Evolutionary conservation across 2,888 invertebrate species (phyloP).

Genomic region (Scaptomyza reducta): DNA sequence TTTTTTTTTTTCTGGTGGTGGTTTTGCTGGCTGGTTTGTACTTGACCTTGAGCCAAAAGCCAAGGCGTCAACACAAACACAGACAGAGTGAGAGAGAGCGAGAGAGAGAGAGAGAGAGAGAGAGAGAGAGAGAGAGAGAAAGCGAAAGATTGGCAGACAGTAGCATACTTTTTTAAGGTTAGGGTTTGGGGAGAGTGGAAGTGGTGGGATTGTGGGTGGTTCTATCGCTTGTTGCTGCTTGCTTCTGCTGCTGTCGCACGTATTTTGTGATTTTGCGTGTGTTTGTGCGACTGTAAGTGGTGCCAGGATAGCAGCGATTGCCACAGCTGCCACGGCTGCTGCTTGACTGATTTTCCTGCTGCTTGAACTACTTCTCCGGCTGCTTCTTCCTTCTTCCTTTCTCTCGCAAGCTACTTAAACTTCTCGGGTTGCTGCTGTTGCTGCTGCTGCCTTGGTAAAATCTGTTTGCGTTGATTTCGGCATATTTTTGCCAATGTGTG

Average conservation of each 20-base stretch:
- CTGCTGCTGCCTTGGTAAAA: constrained; percentile 65
- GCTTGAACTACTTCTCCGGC: neutral
- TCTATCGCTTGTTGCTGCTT: constrained; percentile 8
- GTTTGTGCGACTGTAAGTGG: constrained; percentile 69
- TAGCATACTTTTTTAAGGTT: constrained; percentile 49
- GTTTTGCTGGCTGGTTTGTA: constrained; percentile 60
- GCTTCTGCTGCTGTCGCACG: constrained; percentile 4
- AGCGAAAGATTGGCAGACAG: constrained; percentile 7
- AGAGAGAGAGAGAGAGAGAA: neutral
- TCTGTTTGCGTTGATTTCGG: constrained; percentile 81
- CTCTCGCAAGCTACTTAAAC: constrained; percentile 37
- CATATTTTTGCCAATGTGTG: constrained; percentile 71
- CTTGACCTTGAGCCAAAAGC: constrained; percentile 76
- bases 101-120: neutral
- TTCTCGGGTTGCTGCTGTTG: constrained; percentile 15
- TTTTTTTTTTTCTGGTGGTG: constrained; percentile 36
- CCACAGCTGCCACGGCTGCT: constrained; percentile 12
- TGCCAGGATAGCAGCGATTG: constrained; percentile 59
- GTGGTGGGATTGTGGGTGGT: constrained; percentile 8
- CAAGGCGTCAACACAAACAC: constrained; percentile 50
- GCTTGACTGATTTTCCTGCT: constrained; percentile 10
- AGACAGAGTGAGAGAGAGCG: neutral
- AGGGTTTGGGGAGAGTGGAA: constrained; percentile 3
- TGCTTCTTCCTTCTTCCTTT: neutral
- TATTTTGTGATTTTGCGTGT: constrained; percentile 67